Base-by-base conservation (phyloP, 2,888 invertebrate genomes). In the Dinocampus coccinellae region DNA sequence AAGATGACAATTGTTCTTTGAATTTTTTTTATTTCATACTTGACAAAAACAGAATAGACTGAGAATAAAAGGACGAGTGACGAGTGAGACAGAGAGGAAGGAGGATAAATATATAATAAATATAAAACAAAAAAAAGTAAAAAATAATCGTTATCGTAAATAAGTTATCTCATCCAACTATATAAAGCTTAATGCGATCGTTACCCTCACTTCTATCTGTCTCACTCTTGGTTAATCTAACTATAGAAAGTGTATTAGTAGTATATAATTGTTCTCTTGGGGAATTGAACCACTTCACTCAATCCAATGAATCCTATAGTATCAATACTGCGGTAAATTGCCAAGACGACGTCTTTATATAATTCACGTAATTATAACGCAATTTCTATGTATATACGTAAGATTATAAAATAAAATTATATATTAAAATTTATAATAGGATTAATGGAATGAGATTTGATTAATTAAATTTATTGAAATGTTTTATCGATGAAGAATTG, bases 361-460 rank as follows among this genome's bases (percentile, higher is more conserved):
- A n/a, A n/a, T 16, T 47, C 34, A 61, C 22, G 13, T 60, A 60
- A 52, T 33, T 60, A 33, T 85, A 87, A n/a, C n/a, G n/a, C n/a
- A n/a, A n/a, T n/a, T n/a, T n/a, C n/a, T n/a, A n/a, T n/a, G n/a
- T n/a, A n/a, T n/a, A n/a, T n/a, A n/a, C n/a, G n/a, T n/a, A n/a
- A n/a, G n/a, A n/a, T n/a, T n/a, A n/a, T n/a, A n/a, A n/a, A n/a
- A n/a, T n/a, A n/a, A n/a, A n/a, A n/a, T n/a, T n/a, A n/a, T n/a
- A n/a, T n/a, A n/a, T n/a, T n/a, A n/a, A n/a, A n/a, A n/a, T n/a
- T n/a, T n/a, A n/a, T n/a, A n/a, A n/a, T n/a, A n/a, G n/a, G n/a
- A n/a, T n/a, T n/a, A n/a, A n/a, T n/a, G n/a, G n/a, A n/a, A n/a
- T n/a, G n/a, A n/a, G n/a, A n/a, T n/a, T n/a, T n/a, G n/a, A n/a